phyloP scores from a whole-genome alignment of 2,797 vertebrate species.

The Erpetoichthys calabaricus region DNA sequence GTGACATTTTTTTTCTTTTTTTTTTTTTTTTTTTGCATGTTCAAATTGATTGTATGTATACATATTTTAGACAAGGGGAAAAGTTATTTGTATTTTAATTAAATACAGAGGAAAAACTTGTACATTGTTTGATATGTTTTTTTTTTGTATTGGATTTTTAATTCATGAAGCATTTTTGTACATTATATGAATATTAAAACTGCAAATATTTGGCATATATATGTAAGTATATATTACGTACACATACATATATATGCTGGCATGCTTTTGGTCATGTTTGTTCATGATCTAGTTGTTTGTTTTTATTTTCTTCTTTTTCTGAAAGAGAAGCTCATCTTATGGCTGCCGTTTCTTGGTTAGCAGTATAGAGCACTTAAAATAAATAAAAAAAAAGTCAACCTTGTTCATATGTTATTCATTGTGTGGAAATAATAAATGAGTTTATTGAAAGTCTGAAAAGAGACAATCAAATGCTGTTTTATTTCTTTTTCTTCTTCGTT shows the following conservation, averaged over 20 bases:
- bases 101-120: conserved; percentile 95
- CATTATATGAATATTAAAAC: conserved; percentile 81
- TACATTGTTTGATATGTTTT: conserved; percentile 99
- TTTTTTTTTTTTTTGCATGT: conserved; percentile 80
- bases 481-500: neutral
- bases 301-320: conserved; percentile 47
- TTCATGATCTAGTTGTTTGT: conserved; percentile 94
- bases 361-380: conserved; percentile 92
- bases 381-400: conserved; percentile 84
- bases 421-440: conserved; percentile 97
- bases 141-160: conserved; percentile 99
- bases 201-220: conserved; percentile 72
- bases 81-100: conserved; percentile 90
- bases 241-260: conserved; percentile 70
- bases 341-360: conserved; percentile 89
- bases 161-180: conserved; percentile 99
- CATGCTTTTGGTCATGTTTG: conserved; percentile 98
- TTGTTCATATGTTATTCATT: conserved; percentile 99
- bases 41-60: conserved; percentile 98
- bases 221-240: conserved; percentile 57
- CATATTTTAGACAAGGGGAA: conserved; percentile 97
- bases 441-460: conserved; percentile 50
- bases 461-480: conserved; percentile 16
- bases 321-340: conserved; percentile 91
- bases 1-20: conserved; percentile 52